Evolutionary conservation across 2,888 invertebrate genomes (phyloP).

Genomic region (Incurvaria masculella): DNA sequence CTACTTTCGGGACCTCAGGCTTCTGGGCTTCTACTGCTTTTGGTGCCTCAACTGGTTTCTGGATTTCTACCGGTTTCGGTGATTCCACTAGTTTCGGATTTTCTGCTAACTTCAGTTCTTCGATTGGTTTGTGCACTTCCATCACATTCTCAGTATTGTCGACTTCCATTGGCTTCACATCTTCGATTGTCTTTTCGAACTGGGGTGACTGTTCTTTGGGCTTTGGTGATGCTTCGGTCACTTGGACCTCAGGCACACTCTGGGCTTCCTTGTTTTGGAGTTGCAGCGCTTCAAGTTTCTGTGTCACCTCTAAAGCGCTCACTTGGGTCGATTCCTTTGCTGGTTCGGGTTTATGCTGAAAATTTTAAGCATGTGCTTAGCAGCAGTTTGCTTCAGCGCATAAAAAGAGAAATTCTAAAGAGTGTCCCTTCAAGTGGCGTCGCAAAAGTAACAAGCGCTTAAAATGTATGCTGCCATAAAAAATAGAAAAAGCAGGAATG

Average conservation of each 20-base stretch:
- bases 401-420: no score
- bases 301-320: constrained; percentile 36
- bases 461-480: no score
- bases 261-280: constrained; percentile 23
- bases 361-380: no score
- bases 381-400: no score
- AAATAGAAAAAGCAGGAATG: no score
- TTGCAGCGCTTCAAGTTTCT: constrained; percentile 41
- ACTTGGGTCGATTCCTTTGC: constrained; percentile 25
- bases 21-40: constrained; percentile 19
- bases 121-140: constrained; percentile 21
- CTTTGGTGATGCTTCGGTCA: constrained; percentile 6
- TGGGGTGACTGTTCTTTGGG: constrained; percentile 21
- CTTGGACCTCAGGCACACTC: constrained; percentile 7
- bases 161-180: constrained; percentile 6
- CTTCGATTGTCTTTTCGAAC: constrained; percentile 13
- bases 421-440: no score
- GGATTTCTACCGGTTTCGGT: constrained; percentile 15
- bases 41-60: constrained; percentile 18
- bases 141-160: constrained; percentile 14
- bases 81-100: constrained; percentile 20
- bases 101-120: constrained; percentile 20
- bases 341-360: constrained; percentile 6
- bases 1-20: constrained; percentile 10
- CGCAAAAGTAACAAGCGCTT: no score